Evolutionary conservation across 2,888 invertebrate species (phyloP), one percentile per base, ranked within the genome.

Genomic region (Hirtodrosophila cameraria): DNA sequence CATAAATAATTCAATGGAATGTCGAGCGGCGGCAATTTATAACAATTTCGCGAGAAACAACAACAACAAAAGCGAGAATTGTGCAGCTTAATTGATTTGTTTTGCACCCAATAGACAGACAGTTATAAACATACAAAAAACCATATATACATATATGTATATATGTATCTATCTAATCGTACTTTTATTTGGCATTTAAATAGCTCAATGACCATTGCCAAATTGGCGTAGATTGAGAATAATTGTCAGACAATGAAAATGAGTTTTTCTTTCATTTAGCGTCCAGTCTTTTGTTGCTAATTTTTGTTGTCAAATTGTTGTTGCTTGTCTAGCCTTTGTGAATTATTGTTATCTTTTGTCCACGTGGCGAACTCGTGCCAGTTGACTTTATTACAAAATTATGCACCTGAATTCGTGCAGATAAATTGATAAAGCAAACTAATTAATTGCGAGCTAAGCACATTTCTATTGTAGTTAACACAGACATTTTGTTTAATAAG

Each of bases 1-100:
- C 83, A 86, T 86, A 86, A 86, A 86, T 86, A 86, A 86, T 86
- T 87, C 87, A 86, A 87, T 80, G 65, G 65, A 71, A 69, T 61
- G 63, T 46, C 42, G 41, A 52, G 46, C 53, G 31, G 54, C 50
- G 57, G 63, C 83, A 80, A 80, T 80, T 86, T 86, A 80, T 80
- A 86, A 79, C 86, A 80, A 80, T 86, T 86, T 80, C 80, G 76
- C 86, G 38, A 55, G 64, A 64, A 39, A 38, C 55, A 52, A 43
- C 39, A 54, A 20, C 16, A 38, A 35, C 11, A 15, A 23, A 11
- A 25, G 25, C 39, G 53, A 62, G 59, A 62, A 66, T 66, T 62
- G 54, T 70, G 60, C 53, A 55, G 62, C 83, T 80, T 86, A 81
- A 81, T 81, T 81, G 80, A 81, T 81, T 81, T 81, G 80, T 81